phyloP scores from a whole-genome alignment of 2,113 vertebrate genomes.

The Odobenus rosmarus region DNA sequence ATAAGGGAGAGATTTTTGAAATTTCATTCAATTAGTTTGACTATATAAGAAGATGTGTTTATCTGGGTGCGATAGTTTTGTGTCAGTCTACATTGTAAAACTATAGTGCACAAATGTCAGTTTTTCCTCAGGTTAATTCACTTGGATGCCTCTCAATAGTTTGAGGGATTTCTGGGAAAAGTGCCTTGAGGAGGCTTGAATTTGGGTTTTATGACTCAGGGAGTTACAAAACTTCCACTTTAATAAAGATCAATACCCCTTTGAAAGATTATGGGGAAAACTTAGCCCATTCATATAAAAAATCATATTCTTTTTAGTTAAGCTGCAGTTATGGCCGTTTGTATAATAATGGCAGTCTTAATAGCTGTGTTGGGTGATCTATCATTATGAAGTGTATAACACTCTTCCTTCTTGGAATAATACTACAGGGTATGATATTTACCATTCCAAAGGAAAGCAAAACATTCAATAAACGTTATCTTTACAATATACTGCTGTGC shows the following conservation, averaged over 20 bases:
- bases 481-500: background rate
- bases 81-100: background rate
- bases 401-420: background rate
- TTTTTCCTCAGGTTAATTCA: constrained; percentile 33
- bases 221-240: background rate
- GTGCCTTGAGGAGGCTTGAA: background rate
- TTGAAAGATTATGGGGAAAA: constrained; percentile 5
- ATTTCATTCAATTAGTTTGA: constrained; percentile 39
- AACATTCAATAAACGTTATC: constrained; percentile 31
- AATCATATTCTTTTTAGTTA: background rate
- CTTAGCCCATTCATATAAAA: background rate
- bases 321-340: background rate
- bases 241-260: background rate
- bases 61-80: background rate
- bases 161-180: constrained; percentile 22
- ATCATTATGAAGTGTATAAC: constrained; percentile 37
- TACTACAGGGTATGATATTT: background rate
- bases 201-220: constrained; percentile 7
- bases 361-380: background rate
- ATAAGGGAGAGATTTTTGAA: background rate
- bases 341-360: background rate
- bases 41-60: background rate
- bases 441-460: constrained; percentile 54
- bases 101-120: background rate
- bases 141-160: background rate